Evolutionary conservation across 2,113 vertebrate genomes (phyloP).

Genomic region (Patagioenas fasciata): DNA sequence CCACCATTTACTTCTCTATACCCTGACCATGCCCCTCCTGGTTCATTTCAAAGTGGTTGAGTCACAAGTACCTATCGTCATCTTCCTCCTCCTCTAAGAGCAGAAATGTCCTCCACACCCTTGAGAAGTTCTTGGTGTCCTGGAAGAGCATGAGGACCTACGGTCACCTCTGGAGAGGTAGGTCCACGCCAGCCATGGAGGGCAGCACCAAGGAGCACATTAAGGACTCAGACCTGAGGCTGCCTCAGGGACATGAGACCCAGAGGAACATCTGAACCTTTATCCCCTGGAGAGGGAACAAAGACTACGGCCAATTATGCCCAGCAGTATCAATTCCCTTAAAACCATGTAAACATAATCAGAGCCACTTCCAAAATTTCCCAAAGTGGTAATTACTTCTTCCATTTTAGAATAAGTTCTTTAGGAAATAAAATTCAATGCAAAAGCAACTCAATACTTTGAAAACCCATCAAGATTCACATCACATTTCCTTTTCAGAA

Average conservation of each 20-base stretch:
- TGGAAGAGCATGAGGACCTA: not conserved
- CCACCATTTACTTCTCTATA: not conserved
- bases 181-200: not conserved
- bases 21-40: not conserved
- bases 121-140: not conserved
- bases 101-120: not conserved
- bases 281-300: not conserved
- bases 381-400: not conserved
- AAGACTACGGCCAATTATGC: not conserved
- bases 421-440: slow-evolving; percentile 33
- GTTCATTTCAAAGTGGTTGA: not conserved
- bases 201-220: not conserved
- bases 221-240: not conserved
- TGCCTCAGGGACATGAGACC: not conserved
- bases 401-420: not conserved
- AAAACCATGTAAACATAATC: not conserved
- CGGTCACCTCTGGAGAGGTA: not conserved
- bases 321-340: not conserved
- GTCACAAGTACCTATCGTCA: not conserved
- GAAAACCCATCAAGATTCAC: slow-evolving; percentile 52
- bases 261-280: not conserved
- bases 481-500: slow-evolving; percentile 19
- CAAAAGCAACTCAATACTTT: slow-evolving; percentile 16
- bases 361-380: not conserved
- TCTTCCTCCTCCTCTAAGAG: not conserved